These are phyloP conservation scores for Heliothis peltigera DNA, from an alignment of 2,888 invertebrate species.

Conservation along the genomic window DNA sequence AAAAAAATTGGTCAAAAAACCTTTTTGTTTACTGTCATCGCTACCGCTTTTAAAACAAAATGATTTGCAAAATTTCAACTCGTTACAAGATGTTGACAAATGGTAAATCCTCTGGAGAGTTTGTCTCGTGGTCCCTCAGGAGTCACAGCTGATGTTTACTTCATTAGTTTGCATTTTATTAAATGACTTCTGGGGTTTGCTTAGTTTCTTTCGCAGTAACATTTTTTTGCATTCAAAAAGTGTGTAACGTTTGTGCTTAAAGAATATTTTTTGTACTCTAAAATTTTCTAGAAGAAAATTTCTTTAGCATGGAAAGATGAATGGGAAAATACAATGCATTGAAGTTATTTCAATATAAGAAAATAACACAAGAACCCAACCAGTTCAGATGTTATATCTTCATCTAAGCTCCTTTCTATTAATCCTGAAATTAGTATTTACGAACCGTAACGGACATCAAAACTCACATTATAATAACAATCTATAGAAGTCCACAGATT, in stretches of 20 bases:
- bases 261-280: too few relatives aligned
- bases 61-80: constrained; percentile 58
- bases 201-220: background rate
- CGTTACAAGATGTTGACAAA: constrained; percentile 65
- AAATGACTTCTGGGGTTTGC: constrained; percentile 57
- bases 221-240: background rate
- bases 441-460: constrained; percentile 48
- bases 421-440: constrained; percentile 58
- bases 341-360: background rate
- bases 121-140: constrained; percentile 46
- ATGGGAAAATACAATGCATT: too few relatives aligned
- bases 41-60: constrained; percentile 52
- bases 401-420: constrained; percentile 9
- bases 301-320: background rate
- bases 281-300: background rate
- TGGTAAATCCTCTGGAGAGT: constrained; percentile 50
- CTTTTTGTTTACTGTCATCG: constrained; percentile 58
- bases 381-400: background rate
- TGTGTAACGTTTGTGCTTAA: background rate
- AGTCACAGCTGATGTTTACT: constrained; percentile 62
- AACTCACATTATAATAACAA: constrained; percentile 64
- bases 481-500: constrained; percentile 76
- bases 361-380: background rate
- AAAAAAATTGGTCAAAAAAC: constrained; percentile 36
- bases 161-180: constrained; percentile 71